Conservation (phyloP, 2,888 invertebrate species). For the Eupithecia insigniata region DNA sequence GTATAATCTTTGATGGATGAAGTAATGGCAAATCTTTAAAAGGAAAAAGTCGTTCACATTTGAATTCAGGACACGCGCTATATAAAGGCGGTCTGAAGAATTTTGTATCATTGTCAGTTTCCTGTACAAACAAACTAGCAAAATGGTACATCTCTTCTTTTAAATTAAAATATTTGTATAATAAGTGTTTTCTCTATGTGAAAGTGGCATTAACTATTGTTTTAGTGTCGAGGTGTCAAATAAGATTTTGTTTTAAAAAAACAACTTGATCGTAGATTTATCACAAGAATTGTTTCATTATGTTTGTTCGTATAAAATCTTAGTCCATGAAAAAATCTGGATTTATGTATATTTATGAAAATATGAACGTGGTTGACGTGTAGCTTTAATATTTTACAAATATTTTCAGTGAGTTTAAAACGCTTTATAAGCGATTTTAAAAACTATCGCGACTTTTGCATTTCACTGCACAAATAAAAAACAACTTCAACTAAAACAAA, state of each 20-base stretch:
- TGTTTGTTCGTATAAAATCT: neutral
- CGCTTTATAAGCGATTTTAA: neutral
- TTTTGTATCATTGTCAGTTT: conserved; percentile 54
- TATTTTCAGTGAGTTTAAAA: neutral
- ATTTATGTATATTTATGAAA: neutral
- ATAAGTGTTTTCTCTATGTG: neutral
- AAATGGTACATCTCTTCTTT: conserved; percentile 55
- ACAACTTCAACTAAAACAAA: too few relatives aligned
- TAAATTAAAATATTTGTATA: conserved; percentile 1
- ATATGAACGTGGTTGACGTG: neutral
- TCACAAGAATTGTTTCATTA: neutral
- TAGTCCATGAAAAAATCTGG: neutral
- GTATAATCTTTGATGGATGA: conserved; percentile 46
- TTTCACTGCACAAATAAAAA: too few relatives aligned
- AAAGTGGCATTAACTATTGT: neutral
- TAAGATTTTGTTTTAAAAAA: neutral
- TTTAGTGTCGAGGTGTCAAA: neutral
- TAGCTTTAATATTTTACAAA: neutral
- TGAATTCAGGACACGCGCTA: conserved; percentile 55
- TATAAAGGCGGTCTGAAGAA: conserved; percentile 55
- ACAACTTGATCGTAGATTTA: neutral
- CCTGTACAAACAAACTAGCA: conserved; percentile 56
- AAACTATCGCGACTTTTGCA: too few relatives aligned
- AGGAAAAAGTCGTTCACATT: conserved; percentile 48
- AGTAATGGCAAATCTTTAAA: conserved; percentile 30